phyloP scores from a whole-genome alignment of 2,113 vertebrate genomes.

The Procavia capensis region DNA sequence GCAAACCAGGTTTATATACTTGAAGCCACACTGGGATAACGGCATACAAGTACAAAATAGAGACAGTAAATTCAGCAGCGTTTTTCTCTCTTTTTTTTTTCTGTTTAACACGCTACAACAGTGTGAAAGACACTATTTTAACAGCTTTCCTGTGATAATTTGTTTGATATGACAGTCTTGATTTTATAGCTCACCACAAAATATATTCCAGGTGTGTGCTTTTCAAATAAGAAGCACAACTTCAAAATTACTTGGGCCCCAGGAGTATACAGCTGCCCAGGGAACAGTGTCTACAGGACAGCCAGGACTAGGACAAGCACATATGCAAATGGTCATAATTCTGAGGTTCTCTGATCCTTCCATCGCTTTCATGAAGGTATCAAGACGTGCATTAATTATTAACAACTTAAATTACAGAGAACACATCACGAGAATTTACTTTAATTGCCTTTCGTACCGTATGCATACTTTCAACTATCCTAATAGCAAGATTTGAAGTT shows the following conservation, averaged over 20 bases:
- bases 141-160: constrained; percentile 4
- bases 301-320: background rate
- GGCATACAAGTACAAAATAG: background rate
- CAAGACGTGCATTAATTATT: constrained; percentile 84
- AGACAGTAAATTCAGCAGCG: background rate
- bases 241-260: constrained; percentile 64
- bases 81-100: background rate
- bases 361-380: constrained; percentile 72
- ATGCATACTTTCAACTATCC: constrained; percentile 26
- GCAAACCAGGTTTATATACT: background rate
- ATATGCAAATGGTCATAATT: constrained; percentile 71
- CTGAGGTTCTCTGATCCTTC: constrained; percentile 63
- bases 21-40: background rate
- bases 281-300: constrained; percentile 44
- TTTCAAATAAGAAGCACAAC: constrained; percentile 60
- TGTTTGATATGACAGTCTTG: constrained; percentile 39
- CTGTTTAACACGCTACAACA: background rate
- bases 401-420: constrained; percentile 76
- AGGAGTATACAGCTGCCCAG: constrained; percentile 1
- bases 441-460: constrained; percentile 75
- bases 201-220: constrained; percentile 46
- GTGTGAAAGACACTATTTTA: background rate
- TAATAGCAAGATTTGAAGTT: constrained; percentile 71
- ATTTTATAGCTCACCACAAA: constrained; percentile 58
- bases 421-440: constrained; percentile 77